Base-by-base conservation (phyloP, 2,888 invertebrate species). In the Ophioninae sp. region DNA sequence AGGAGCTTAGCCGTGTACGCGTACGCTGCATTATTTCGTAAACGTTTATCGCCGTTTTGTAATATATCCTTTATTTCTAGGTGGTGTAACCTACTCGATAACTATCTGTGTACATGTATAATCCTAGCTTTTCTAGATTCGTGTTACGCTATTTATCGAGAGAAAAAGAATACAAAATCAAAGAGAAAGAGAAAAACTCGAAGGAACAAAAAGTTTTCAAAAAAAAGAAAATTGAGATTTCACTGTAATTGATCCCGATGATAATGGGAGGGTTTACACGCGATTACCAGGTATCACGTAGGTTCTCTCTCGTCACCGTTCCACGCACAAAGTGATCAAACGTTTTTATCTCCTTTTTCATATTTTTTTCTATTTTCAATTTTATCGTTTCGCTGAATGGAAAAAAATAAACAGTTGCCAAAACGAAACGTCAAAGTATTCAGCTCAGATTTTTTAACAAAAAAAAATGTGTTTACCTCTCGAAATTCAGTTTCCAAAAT, bases 241-340 rank as follows among this genome's bases (percentile, higher is more conserved):
- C 81, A 77, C 72, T 78, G 58, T 73, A 74, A 83, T 83, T 71
- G 64, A 79, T 73, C 67, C 72, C 81, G 90, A 90, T 90, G 90
- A 89, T 92, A 89, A 91, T 92, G 91, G 92, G 92, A 91, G 91
- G 86, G 89, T 90, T 84, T 88, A 91, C 88, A 92, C 91, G 92
- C 91, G 92, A 93, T 91, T 93, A 92, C 93, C 93, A 93, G 93
- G 92, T 90, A 93, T 92, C 93, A 92, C 91, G 88, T 88, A 83
- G 87, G 87, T 90, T 89, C 89, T 88, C 90, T 92, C 92, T 91
- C 90, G 91, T 90, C 91, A 91, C 90, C 92, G 92, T 90, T 93
- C 92, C 90, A 86, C 88, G 81, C 69, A 51, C 65, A 86, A 79
- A 84, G 84, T 84, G 71, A 73, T 75, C 82, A 78, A 72, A 79